These are phyloP conservation scores for Pampus argenteus DNA, from an alignment of 2,797 vertebrate species.

Conservation along the genomic window DNA sequence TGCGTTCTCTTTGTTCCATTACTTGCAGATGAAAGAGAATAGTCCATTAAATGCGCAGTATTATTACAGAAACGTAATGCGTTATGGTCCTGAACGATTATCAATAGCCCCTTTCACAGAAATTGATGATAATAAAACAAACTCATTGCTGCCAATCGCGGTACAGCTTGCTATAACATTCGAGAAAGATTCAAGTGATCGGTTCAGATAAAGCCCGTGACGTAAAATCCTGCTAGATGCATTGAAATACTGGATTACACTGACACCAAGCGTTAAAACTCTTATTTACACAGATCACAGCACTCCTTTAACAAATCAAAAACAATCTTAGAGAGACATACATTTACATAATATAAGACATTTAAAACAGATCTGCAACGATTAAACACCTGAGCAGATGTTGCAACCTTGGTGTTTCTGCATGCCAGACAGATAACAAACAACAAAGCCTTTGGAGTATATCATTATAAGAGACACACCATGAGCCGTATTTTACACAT, in stretches of 20 bases:
- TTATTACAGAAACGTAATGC: not conserved
- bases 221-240: constrained; percentile 10
- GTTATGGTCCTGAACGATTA: not conserved
- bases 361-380: accelerated
- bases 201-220: constrained; percentile 10
- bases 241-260: constrained; percentile 31
- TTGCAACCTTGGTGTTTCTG: not conserved
- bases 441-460: not conserved
- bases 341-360: accelerated
- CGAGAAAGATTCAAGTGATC: not conserved
- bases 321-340: accelerated
- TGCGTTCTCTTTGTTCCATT: constrained; percentile 71
- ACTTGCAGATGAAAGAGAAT: not conserved
- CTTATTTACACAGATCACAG: not conserved
- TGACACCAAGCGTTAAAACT: constrained; percentile 54
- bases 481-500: not conserved
- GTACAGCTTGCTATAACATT: not conserved
- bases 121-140: not conserved
- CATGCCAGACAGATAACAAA: not conserved
- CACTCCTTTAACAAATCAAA: not conserved
- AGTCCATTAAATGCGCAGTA: not conserved
- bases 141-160: not conserved
- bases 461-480: too few relatives aligned
- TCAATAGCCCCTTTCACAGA: not conserved
- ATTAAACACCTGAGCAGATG: not conserved